Evolutionary conservation across 2,888 invertebrate genomes (phyloP).

Genomic region (Habrosyne pyritoides): DNA sequence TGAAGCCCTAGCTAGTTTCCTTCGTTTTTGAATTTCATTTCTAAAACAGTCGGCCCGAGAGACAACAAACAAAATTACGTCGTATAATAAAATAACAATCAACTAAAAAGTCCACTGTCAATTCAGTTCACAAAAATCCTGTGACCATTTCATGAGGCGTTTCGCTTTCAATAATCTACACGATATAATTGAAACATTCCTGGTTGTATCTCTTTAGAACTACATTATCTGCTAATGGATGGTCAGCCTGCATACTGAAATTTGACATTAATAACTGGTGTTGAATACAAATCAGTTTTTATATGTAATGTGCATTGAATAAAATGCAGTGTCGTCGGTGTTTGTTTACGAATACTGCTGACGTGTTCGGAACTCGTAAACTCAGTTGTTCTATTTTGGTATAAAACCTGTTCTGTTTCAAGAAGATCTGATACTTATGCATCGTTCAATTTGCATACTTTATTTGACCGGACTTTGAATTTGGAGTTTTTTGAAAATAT

Average conservation of each 20-base stretch:
- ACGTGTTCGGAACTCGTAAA: slow-evolving; percentile 33
- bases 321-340: slow-evolving; percentile 22
- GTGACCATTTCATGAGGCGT: neutral
- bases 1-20: too few species aligned
- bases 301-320: slow-evolving; percentile 22
- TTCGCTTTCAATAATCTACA: neutral
- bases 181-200: neutral
- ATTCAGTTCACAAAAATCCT: neutral
- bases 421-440: neutral
- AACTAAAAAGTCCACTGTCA: neutral
- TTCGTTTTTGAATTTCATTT: too few species aligned
- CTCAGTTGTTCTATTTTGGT: slow-evolving; percentile 16
- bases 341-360: slow-evolving; percentile 29
- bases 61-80: neutral
- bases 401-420: neutral
- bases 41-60: neutral
- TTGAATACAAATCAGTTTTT: slow-evolving; percentile 33
- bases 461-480: neutral
- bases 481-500: too few species aligned
- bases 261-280: neutral
- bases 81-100: too few species aligned
- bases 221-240: neutral
- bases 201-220: neutral
- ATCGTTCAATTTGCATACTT: slow-evolving; percentile 1
- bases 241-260: neutral